Conservation (phyloP, 1,140 invertebrate genomes). For the Heliconius himera region DNA sequence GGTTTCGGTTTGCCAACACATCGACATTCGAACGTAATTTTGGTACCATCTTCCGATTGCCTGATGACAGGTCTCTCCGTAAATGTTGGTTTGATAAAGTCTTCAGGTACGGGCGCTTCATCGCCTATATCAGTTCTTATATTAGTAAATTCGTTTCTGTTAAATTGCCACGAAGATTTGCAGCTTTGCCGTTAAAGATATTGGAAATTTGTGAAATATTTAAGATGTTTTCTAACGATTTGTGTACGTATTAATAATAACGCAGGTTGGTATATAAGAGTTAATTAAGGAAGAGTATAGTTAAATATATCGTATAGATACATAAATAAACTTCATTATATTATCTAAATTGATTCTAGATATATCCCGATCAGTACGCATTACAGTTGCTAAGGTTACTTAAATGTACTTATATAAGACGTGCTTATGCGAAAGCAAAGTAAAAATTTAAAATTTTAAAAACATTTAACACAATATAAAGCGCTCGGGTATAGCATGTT, state of each 20-base stretch:
- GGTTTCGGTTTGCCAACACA: slow-evolving; percentile 97
- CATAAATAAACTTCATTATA: slow-evolving; percentile 52
- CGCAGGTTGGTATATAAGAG: slow-evolving; percentile 60
- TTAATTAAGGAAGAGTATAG: slow-evolving; percentile 66
- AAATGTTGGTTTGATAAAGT: slow-evolving; percentile 96
- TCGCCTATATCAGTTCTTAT: slow-evolving; percentile 86
- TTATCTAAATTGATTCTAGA: slow-evolving; percentile 50
- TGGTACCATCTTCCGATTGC: slow-evolving; percentile 95
- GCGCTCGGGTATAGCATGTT: slow-evolving; percentile 25
- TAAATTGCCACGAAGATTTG: slow-evolving; percentile 52
- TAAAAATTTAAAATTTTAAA: slow-evolving; percentile 37
- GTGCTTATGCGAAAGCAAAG: slow-evolving; percentile 72
- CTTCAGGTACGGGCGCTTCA: slow-evolving; percentile 93
- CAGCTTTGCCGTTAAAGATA: slow-evolving; percentile 50
- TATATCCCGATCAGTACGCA: slow-evolving; percentile 74
- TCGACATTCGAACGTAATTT: slow-evolving; percentile 97
- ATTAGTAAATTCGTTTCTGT: slow-evolving; percentile 49
- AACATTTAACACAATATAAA: slow-evolving; percentile 40
- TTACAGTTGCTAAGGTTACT: slow-evolving; percentile 72
- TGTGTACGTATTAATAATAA: slow-evolving; percentile 60
- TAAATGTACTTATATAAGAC: slow-evolving; percentile 48
- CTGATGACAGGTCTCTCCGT: slow-evolving; percentile 97
- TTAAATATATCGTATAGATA: slow-evolving; percentile 63
- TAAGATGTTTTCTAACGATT: slow-evolving; percentile 79
- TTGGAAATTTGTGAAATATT: slow-evolving; percentile 48